Base-by-base conservation (phyloP, 2,113 vertebrate species). In the Panurus biarmicus region DNA sequence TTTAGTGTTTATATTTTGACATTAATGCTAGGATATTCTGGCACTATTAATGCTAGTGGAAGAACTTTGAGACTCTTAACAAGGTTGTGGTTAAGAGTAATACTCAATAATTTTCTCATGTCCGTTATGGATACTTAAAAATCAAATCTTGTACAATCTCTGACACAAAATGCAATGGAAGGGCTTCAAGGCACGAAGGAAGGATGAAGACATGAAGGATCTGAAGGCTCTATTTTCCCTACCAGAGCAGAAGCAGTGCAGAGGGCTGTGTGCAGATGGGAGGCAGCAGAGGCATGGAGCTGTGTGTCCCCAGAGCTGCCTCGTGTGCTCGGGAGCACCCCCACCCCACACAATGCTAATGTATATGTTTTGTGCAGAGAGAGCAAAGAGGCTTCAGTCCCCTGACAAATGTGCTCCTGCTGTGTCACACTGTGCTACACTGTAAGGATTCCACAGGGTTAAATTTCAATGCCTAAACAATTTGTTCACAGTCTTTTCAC, bases 401-500 rank as follows among this genome's bases (percentile, higher is more conserved):
- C 71, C 88, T 94, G 94, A 91, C 95, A 93, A 93, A 94, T 73
- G 82, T 85, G 83, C 94, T 95, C 95, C 95, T 65, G 94, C 95
- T 94, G 95, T 93, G 95, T 94, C 89, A 70, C 79, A 93, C 95
- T 93, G 91, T 90, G 92, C 82, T 94, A 83, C 94, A 95, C 96
- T 88, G 92, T 93, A 93, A 94, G 94, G 95, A 94, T 96, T 96
- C 94, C 94, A 96, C 90, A 94, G 92, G 88, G 95, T 96, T 96
- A 96, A 94, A 95, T 93, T 95, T 96, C 96, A 95, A 80, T 92
- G 95, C 82, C 95, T 88, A 93, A 96, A 96, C 85, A 96, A 91
- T 96, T 96, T 94, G 94, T 94, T 96, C 95, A 83, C 93, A 95
- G 94, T 76, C 93, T 96, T 96, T 95, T 96, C 95, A 94, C 95